Percentiles rank a stretch among this genome's conserved stretches.
Evolutionary conservation across 2,888 invertebrate genomes (phyloP).

Genomic region (Callinectes sapidus): DNA sequence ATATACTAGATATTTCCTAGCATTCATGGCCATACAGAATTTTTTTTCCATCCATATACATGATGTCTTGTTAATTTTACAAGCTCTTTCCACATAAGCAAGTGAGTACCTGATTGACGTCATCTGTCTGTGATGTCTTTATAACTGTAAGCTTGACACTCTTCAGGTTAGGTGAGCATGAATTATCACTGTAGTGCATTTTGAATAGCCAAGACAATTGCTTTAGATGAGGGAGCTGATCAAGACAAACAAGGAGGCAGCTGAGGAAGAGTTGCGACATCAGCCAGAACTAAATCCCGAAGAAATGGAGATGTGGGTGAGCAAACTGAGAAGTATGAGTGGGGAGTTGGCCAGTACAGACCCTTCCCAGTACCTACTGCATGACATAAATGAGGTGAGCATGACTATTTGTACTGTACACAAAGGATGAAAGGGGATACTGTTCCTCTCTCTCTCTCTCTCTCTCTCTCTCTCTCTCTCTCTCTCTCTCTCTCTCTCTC

Average conservation of each 20-base stretch:
- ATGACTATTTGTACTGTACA: background rate
- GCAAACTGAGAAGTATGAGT: background rate
- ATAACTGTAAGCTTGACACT: too few species aligned
- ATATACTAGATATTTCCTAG: background rate
- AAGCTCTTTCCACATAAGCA: too few species aligned
- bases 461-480: too few species aligned
- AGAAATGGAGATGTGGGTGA: background rate
- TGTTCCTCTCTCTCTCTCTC: too few species aligned
- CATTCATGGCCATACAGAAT: too few species aligned
- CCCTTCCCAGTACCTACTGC: background rate
- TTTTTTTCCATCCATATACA: too few species aligned
- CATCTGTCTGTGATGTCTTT: too few species aligned
- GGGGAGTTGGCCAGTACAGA: background rate
- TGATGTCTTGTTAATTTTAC: too few species aligned
- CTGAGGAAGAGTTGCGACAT: background rate
- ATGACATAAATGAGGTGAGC: background rate
- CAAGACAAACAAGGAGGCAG: background rate
- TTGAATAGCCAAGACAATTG: background rate
- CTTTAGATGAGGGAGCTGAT: constrained; percentile 12
- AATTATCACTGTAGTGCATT: background rate
- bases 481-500: too few species aligned
- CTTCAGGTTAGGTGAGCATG: too few species aligned
- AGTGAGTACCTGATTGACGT: too few species aligned
- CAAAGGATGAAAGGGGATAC: background rate
- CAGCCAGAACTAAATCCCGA: background rate